These are phyloP conservation scores for Aurelia coerulea DNA, from an alignment of 30 jellyfish, hydroid and myxozoan species.

Conservation along the genomic window DNA sequence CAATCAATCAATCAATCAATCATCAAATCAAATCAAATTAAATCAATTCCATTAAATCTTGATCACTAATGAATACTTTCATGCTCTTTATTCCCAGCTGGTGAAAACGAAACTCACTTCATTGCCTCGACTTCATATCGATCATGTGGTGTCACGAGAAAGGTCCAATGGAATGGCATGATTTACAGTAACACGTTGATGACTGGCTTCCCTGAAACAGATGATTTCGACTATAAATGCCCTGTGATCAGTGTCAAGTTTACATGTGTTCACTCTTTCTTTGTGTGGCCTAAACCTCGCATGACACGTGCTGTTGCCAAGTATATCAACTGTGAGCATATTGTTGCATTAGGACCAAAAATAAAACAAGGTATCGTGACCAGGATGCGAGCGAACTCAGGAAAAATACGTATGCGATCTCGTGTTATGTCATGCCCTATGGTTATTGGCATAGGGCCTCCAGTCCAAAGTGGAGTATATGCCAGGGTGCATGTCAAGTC, in stretches of 20 bases:
- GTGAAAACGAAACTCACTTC: slow-evolving; percentile 63
- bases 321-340: slow-evolving; percentile 65
- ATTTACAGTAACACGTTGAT: slow-evolving; percentile 56
- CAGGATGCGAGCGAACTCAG: slow-evolving; percentile 34
- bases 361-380: slow-evolving; percentile 54
- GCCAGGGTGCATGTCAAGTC: slow-evolving; percentile 53
- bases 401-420: slow-evolving; percentile 42
- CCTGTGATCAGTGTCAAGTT: slow-evolving; percentile 75
- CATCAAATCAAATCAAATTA: too few relatives aligned
- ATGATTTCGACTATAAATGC: slow-evolving; percentile 44
- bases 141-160: slow-evolving; percentile 58
- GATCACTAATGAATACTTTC: background rate
- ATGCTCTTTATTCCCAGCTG: slow-evolving; percentile 27
- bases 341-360: slow-evolving; percentile 68
- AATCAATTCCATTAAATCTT: too few relatives aligned
- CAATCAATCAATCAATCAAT: too few relatives aligned
- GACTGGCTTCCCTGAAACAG: slow-evolving; percentile 58
- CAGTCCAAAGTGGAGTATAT: slow-evolving; percentile 40
- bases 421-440: slow-evolving; percentile 76
- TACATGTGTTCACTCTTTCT: slow-evolving; percentile 51
- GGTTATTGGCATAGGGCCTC: slow-evolving; percentile 80
- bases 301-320: slow-evolving; percentile 55
- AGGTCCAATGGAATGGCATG: slow-evolving; percentile 56
- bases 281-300: slow-evolving; percentile 43
- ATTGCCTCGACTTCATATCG: slow-evolving; percentile 55